Evolutionary conservation across 2,113 vertebrate species (phyloP).

Genomic region (Bujurquina vittata): DNA sequence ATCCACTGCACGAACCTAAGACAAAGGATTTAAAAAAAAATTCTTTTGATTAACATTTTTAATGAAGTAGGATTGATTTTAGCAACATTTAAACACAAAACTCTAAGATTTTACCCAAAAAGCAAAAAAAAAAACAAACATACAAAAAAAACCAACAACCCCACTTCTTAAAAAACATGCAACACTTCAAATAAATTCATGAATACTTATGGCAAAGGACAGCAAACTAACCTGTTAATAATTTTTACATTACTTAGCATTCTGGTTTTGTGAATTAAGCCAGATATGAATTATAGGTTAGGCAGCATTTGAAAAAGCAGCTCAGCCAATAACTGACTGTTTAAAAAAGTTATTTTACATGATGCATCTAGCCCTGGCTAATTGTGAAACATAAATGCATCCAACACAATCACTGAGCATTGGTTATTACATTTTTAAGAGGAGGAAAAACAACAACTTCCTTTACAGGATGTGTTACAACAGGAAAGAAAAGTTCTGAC

Average conservation of each 20-base stretch:
- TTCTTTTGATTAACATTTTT: neutral
- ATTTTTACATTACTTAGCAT: neutral
- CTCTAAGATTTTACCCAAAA: neutral
- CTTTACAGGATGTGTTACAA: neutral
- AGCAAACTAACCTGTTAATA: neutral
- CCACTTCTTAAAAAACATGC: neutral
- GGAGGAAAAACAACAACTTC: neutral
- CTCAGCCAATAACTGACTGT: neutral
- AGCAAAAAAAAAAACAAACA: neutral
- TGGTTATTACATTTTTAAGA: neutral
- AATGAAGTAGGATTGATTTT: neutral
- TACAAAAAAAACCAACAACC: too few relatives aligned
- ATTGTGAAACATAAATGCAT: neutral
- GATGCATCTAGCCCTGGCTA: neutral
- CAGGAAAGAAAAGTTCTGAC: neutral
- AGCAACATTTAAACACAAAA: neutral
- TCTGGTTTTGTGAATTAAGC: neutral
- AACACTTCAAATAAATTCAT: neutral
- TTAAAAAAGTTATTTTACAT: neutral
- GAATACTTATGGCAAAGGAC: neutral
- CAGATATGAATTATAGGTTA: neutral
- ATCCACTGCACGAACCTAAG: constrained; percentile 91
- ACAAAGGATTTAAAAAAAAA: neutral
- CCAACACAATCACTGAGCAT: neutral
- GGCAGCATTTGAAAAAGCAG: neutral